These are phyloP conservation scores for Halcyon smyrnensis DNA, from an alignment of 2,797 vertebrate genomes.

Conservation along the genomic window DNA sequence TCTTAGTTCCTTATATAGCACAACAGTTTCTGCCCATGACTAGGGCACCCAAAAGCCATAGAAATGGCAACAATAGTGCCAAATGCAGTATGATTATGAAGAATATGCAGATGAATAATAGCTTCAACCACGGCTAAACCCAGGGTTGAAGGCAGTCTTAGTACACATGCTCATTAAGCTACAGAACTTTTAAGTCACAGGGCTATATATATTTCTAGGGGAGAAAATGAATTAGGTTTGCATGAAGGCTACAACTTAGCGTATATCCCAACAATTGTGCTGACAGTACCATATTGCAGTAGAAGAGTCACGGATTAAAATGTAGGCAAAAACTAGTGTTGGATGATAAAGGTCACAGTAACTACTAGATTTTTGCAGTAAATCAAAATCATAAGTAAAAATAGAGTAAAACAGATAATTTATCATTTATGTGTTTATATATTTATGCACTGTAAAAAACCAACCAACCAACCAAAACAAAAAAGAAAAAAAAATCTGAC, in stretches of 20 bases:
- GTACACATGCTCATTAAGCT: not conserved
- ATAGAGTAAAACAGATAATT: not conserved
- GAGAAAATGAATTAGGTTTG: constrained; percentile 20
- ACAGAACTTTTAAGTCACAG: not conserved
- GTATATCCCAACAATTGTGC: not conserved
- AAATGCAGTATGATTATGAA: not conserved
- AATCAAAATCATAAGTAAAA: not conserved
- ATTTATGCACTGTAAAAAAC: not conserved
- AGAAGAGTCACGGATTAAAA: not conserved
- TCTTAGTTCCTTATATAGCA: not conserved
- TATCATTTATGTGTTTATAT: not conserved
- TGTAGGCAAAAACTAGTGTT: not conserved
- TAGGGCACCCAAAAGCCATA: not conserved
- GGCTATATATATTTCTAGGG: not conserved
- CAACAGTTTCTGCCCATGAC: not conserved
- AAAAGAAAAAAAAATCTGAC: not conserved
- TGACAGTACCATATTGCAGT: not conserved
- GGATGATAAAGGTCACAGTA: not conserved
- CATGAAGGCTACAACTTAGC: not conserved
- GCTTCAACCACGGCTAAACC: not conserved
- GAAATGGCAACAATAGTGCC: not conserved
- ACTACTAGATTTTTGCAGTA: not conserved
- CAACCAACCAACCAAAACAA: not conserved
- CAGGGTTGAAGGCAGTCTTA: not conserved
- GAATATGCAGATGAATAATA: not conserved